Base-by-base conservation (phyloP, 2,797 vertebrate species). In the Aldrovandia affinis region DNA sequence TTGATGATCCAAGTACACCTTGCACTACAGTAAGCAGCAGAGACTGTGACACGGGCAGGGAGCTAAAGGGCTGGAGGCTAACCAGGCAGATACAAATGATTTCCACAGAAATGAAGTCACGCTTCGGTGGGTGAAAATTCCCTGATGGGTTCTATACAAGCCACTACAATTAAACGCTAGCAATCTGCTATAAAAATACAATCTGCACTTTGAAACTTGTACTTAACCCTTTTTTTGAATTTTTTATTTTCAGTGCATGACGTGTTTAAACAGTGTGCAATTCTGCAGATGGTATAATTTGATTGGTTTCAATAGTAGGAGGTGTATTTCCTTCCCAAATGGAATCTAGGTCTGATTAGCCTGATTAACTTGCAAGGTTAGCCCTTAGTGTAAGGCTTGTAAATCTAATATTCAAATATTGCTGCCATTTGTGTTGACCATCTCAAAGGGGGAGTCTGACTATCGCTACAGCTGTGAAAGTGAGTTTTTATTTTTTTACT, bases 1-100 rank as follows among this genome's bases (percentile, higher is more conserved):
- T 86, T 90, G 88, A 88, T 78, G 84, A 90, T 89, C 88, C 63
- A 9, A 88, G 91, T 89, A 88, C 89, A 86, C 75, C 89, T 88
- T 89, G 86, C 70, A 85, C 87, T 83, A 88, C 61, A 70, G 73
- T 86, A 84, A 61, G 47, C 91, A 88, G 88, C 89, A 83, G 47
- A 30, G 81, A 89, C 90, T 88, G 25, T 28, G 30, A 89, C 91
- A 91, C 89, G 92, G 85, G 81, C 86, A 85, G 83, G 79, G 55
- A 47, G 52, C 55, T n/a, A n/a, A n/a, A n/a, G n/a, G 80, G 77
- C 65, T 28, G 14, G 52, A 81, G 52, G 77, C 84, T 39, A 70
- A 54, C 22, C 33, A 50, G 55, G 54, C 68, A 52, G 57, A 54
- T 3, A 80, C 2, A 75, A 86, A 44, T 81, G 57, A 87, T 87